Evolutionary conservation across 2,797 vertebrate genomes (phyloP).

Genomic region (Nyctibius grandis): DNA sequence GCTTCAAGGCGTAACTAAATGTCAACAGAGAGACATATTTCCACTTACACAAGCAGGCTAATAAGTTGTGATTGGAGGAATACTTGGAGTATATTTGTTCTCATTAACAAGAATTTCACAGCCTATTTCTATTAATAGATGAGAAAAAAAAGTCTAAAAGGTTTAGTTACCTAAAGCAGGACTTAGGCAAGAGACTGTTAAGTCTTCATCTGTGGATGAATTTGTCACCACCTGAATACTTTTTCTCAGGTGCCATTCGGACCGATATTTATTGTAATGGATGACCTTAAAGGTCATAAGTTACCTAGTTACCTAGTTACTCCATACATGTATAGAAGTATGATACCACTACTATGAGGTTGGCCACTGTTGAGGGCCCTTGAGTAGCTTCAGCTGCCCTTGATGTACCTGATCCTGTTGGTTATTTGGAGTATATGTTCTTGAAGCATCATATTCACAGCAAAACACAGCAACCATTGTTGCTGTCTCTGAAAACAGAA

Average conservation of each 20-base stretch:
- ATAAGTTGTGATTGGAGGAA: background rate
- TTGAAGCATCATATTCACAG: background rate
- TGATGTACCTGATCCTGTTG: background rate
- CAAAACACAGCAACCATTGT: background rate
- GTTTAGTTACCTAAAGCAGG: background rate
- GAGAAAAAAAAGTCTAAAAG: background rate
- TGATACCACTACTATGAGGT: background rate
- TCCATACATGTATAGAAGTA: background rate
- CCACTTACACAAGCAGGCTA: conserved; percentile 31
- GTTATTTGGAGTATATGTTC: background rate
- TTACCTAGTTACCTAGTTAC: background rate
- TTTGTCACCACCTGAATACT: background rate
- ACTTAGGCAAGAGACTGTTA: background rate
- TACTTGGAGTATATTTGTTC: background rate
- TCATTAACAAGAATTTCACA: conserved; percentile 20
- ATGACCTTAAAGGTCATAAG: background rate
- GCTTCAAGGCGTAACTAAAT: conserved; percentile 54
- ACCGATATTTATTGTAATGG: background rate
- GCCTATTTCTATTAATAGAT: background rate
- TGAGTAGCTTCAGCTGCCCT: background rate
- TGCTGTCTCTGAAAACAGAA: background rate
- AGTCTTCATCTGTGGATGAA: background rate
- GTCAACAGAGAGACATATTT: conserved; percentile 36
- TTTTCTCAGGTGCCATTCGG: background rate
- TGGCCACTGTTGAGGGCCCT: background rate